Percentiles rank a stretch among this genome's conserved stretches.
These are phyloP conservation scores for Isotomurus palustris DNA, from an alignment of 2,888 invertebrate genomes.

Conservation along the genomic window DNA sequence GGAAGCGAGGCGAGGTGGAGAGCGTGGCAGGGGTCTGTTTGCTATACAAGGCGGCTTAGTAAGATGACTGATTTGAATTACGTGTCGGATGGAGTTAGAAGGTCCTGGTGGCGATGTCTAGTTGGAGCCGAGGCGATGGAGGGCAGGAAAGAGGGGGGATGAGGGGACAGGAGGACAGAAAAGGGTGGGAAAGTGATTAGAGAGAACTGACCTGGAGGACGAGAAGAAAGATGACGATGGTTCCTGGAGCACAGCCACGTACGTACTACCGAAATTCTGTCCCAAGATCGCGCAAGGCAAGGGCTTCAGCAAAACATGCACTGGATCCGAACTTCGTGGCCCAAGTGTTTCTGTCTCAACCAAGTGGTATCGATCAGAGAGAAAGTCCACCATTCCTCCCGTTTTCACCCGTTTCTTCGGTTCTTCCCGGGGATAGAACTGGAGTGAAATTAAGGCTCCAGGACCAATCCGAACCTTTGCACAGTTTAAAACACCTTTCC, in stretches of 20 bases:
- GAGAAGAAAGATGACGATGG: conserved; percentile 32
- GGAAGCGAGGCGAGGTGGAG: too few species aligned
- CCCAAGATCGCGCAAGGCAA: conserved; percentile 41
- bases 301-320: conserved; percentile 10
- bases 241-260: conserved; percentile 45
- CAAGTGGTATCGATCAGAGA: conserved; percentile 24
- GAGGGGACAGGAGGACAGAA: conserved; percentile 4
- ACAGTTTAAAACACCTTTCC: too few species aligned
- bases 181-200: conserved; percentile 9
- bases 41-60: too few species aligned
- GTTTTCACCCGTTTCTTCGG: conserved; percentile 14
- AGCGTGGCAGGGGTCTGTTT: too few species aligned
- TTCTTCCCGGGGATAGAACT: neutral
- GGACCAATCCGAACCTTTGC: neutral
- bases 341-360: neutral
- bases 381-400: conserved; percentile 10
- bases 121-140: neutral
- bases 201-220: conserved; percentile 34
- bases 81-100: too few species aligned
- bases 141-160: neutral
- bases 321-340: neutral
- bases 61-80: too few species aligned
- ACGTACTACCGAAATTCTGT: conserved; percentile 40
- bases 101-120: too few species aligned
- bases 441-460: neutral